Percentiles rank a stretch among this genome's conserved stretches.
phyloP scores from a whole-genome alignment of 2,113 vertebrate genomes.

The Falcunculus frontatus region DNA sequence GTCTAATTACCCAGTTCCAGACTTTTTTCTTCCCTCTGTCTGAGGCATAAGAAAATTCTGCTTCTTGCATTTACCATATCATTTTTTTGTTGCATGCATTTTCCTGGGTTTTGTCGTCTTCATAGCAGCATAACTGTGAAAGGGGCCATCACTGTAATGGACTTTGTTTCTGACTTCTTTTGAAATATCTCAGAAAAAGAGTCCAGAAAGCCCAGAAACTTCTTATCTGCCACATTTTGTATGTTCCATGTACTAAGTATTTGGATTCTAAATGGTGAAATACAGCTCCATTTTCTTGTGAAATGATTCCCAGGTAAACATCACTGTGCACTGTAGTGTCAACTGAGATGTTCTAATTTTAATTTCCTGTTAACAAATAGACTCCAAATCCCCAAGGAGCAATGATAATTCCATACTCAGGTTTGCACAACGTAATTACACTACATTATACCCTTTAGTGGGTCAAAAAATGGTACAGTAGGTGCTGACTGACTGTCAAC shows the following conservation, averaged over 20 bases:
- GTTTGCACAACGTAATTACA: neutral
- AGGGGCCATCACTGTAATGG: neutral
- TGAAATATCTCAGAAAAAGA: neutral
- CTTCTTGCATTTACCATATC: neutral
- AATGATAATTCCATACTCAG: neutral
- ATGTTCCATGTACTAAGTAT: neutral
- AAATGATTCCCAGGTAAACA: neutral
- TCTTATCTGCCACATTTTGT: neutral
- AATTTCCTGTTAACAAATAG: constrained; percentile 3
- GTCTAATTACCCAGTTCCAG: neutral
- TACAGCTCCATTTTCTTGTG: neutral
- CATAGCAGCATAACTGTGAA: neutral
- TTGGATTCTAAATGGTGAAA: neutral
- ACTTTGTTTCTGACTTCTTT: neutral
- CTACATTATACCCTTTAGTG: neutral
- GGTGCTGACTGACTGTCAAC: neutral
- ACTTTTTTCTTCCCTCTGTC: neutral
- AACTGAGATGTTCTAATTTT: neutral
- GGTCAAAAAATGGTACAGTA: neutral
- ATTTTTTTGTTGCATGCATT: neutral
- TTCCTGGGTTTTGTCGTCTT: neutral
- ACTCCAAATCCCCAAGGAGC: neutral
- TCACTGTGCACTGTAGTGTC: neutral
- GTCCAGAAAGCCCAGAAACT: neutral
- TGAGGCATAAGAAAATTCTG: neutral